phyloP scores from a whole-genome alignment of 2,113 vertebrate genomes.

The Colistium nudipinnis region DNA sequence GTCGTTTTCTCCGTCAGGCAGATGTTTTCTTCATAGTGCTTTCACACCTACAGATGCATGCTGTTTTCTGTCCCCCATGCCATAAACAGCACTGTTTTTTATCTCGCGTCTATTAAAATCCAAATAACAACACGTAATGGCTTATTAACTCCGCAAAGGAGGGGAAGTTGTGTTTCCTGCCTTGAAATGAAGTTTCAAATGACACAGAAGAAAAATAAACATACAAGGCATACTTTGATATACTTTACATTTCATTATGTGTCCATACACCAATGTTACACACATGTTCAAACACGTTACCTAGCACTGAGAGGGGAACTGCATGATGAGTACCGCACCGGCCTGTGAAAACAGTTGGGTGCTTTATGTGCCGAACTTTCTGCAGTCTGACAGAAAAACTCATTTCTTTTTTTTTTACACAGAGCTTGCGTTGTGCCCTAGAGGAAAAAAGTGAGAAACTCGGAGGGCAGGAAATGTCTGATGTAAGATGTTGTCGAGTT shows the following conservation, averaged over 20 bases:
- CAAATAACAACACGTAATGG: constrained; percentile 2
- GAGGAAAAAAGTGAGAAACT: not conserved
- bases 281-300: not conserved
- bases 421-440: not conserved
- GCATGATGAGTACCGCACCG: not conserved
- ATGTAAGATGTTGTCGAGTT: not conserved
- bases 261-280: not conserved
- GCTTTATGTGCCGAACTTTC: not conserved
- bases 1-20: not conserved
- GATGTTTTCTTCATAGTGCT: not conserved
- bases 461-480: not conserved
- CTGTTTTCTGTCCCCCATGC: not conserved
- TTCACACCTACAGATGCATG: not conserved
- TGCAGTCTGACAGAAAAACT: not conserved
- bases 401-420: not conserved
- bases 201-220: too few relatives aligned
- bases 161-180: constrained; percentile 12
- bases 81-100: not conserved
- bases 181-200: not conserved
- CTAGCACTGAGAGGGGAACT: not conserved
- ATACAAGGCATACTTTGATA: too few relatives aligned
- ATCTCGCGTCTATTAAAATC: constrained; percentile 3
- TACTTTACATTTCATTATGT: not conserved
- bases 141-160: constrained; percentile 8
- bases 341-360: not conserved